phyloP scores from a whole-genome alignment of 2,113 vertebrate species.

The Tyrannus savana region DNA sequence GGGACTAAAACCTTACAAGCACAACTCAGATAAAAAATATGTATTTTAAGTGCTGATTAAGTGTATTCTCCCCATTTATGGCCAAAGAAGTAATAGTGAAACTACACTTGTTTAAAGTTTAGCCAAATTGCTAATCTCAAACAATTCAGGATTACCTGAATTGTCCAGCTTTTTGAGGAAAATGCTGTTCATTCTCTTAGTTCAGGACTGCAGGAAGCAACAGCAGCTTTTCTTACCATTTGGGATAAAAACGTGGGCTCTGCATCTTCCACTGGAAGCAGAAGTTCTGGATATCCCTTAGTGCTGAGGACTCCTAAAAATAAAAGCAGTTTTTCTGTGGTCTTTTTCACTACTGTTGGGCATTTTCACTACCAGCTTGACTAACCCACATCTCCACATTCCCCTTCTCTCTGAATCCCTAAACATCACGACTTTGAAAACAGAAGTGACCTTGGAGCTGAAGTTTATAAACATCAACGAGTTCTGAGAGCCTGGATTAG shows the following conservation, averaged over 20 bases:
- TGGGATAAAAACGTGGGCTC: not conserved
- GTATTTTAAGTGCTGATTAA: not conserved
- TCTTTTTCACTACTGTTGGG: not conserved
- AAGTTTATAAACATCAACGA: not conserved
- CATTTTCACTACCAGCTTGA: not conserved
- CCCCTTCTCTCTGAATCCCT: not conserved
- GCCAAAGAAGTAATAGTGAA: not conserved
- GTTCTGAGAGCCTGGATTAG: not conserved
- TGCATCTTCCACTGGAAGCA: not conserved
- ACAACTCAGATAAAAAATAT: not conserved
- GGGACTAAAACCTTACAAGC: not conserved
- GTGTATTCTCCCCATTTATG: not conserved
- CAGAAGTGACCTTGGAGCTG: not conserved
- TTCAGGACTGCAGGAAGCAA: not conserved
- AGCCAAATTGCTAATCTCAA: not conserved
- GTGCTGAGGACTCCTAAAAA: slow-evolving; percentile 27
- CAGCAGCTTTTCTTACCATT: slow-evolving; percentile 57
- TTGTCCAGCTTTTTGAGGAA: too few relatives aligned
- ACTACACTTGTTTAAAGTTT: accelerated
- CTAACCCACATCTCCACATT: not conserved
- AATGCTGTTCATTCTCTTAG: not conserved
- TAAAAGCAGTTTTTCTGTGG: not conserved
- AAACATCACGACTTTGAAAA: accelerated
- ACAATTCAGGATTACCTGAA: not conserved
- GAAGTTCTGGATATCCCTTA: not conserved